Base-by-base conservation (phyloP, 2,113 vertebrate genomes). In the Pycnonotus jocosus region DNA sequence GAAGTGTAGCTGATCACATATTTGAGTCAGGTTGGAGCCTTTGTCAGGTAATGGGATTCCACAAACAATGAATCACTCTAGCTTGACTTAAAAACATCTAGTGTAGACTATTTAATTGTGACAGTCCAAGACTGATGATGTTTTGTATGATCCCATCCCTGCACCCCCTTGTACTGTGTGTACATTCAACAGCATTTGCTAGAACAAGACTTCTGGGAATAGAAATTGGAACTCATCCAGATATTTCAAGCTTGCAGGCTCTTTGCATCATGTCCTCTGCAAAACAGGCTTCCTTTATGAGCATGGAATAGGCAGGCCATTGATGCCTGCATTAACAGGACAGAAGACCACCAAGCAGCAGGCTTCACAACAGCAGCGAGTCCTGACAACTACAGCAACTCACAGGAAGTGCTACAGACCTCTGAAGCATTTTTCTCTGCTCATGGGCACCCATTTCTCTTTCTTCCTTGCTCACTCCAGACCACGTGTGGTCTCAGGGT, bases 201-300 rank as follows among this genome's bases (percentile, higher is more conserved):
- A 89, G 84, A 94, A 95, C 73, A 80, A 81, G 89, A n/a, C 81
- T 95, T 69, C 79, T 93, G 93, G 81, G 92, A 97, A 90, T n/a
- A 95, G 79, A 83, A 90, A 48, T 14, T 96, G 93, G 95, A 96
- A 93, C 33, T 37, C 33, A 74, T 92, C 79, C 95, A 96, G 87
- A 37, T 31, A 56, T 91, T 73, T 96, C 81, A 90, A 92, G 71
- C 88, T 93, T 94, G 79, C 79, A 90, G 74, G 50, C 90, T 90
- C 79, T 94, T 97, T 96, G 68, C 92, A 94, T 88, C 83, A 68
- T 19, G 72, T 86, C 83, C 65, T 74, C 80, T 84, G 64, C 51
- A 83, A 60, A 95, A 93, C 85, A 96, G 47, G 38, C 81, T 93
- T 88, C 62, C 33, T 93, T 95, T 93, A 86, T 94, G 87, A 80